Conservation (phyloP, 2,888 invertebrate species). For the Drosophila austrosaltans region DNA sequence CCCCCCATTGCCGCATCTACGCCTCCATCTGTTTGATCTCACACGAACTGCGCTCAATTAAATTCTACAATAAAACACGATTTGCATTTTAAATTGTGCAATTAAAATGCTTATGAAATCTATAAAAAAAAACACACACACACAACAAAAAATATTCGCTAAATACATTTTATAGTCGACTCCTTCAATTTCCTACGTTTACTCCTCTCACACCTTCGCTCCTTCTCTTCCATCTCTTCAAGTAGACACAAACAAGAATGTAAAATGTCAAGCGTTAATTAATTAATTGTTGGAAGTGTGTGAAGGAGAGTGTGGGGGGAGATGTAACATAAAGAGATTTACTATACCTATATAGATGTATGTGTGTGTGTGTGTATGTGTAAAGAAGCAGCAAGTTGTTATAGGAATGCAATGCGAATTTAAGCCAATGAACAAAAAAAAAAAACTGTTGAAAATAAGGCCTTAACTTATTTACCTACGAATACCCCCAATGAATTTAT, state of each 20-base stretch:
- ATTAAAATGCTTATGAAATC: constrained; percentile 79
- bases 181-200: constrained; percentile 32
- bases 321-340: constrained; percentile 7
- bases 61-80: constrained; percentile 74
- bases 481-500: too few relatives aligned
- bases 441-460: too few relatives aligned
- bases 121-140: constrained; percentile 56
- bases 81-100: constrained; percentile 78
- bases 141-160: constrained; percentile 39
- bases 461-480: too few relatives aligned
- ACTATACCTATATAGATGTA: not conserved
- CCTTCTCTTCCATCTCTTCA: constrained; percentile 30
- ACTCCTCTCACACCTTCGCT: constrained; percentile 9
- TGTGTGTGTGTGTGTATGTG: not conserved
- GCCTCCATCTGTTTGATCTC: constrained; percentile 51
- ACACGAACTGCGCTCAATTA: constrained; percentile 68
- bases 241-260: constrained; percentile 49
- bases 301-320: constrained; percentile 10
- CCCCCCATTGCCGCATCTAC: constrained; percentile 20
- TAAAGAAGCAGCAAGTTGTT: not conserved
- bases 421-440: too few relatives aligned
- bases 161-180: constrained; percentile 70
- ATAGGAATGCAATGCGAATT: not conserved
- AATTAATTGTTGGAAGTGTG: constrained; percentile 49
- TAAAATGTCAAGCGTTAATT: constrained; percentile 70